Conservation (phyloP, 2,797 vertebrate species). For the Anableps anableps region DNA sequence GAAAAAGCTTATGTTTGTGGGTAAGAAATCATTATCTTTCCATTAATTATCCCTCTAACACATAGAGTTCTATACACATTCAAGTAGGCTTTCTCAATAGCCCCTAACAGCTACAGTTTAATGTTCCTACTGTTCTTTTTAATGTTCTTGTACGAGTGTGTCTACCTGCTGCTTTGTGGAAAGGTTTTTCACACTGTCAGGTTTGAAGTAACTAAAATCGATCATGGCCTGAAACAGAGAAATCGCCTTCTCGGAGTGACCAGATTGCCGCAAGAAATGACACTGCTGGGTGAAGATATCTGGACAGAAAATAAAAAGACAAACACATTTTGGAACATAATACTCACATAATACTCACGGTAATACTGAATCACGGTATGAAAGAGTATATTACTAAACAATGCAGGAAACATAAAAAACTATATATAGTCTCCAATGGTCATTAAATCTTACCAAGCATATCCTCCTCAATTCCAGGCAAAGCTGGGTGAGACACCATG, state of each 20-base stretch:
- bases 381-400: background rate
- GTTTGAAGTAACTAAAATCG: conserved; percentile 93
- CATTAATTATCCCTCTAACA: background rate
- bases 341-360: too few species aligned
- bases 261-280: conserved; percentile 90
- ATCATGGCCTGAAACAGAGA: conserved; percentile 90
- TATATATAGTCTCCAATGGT: background rate
- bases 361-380: background rate
- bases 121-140: background rate
- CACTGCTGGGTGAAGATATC: conserved; percentile 90
- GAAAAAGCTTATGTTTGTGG: background rate
- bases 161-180: conserved; percentile 76
- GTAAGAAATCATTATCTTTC: background rate
- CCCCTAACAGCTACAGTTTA: background rate
- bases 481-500: conserved; percentile 90
- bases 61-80: background rate
- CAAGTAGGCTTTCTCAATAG: background rate
- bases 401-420: background rate
- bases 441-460: conserved; percentile 86
- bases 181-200: conserved; percentile 84
- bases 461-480: conserved; percentile 88
- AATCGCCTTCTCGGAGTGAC: conserved; percentile 89
- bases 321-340: background rate
- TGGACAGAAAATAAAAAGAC: conserved; percentile 48
- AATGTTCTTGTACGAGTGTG: background rate